A percentile compares a stretch with the other conserved stretches of the same genome.
Evolutionary conservation across 2,113 vertebrate species (phyloP).

Genomic region (Corythoichthys intestinalis): DNA sequence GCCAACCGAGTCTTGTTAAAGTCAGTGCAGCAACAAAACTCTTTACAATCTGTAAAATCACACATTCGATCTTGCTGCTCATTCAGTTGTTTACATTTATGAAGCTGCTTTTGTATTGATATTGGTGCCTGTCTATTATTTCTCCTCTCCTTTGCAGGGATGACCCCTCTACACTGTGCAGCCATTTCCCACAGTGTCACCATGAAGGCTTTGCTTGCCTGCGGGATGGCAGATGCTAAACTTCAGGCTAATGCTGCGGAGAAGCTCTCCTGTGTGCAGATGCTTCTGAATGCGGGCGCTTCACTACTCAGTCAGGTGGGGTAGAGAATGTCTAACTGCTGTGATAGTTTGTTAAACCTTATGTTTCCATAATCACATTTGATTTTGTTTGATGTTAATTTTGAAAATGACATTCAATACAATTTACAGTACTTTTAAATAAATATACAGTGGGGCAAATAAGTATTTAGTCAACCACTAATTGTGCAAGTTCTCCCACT

Average conservation of each 20-base stretch:
- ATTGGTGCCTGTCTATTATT: background rate
- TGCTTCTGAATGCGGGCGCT: constrained; percentile 75
- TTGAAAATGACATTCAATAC: background rate
- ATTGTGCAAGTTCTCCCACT: too few species aligned
- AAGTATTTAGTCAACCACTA: too few species aligned
- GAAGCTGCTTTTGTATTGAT: background rate
- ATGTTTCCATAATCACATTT: background rate
- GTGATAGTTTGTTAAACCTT: background rate
- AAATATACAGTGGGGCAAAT: too few species aligned
- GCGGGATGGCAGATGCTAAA: constrained; percentile 31
- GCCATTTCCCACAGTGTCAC: constrained; percentile 78
- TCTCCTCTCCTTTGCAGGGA: constrained; percentile 62
- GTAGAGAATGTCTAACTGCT: background rate
- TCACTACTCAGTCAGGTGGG: constrained; percentile 80
- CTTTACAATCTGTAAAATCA: too few species aligned
- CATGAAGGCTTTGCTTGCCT: constrained; percentile 58
- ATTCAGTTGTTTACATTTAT: background rate
- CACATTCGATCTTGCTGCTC: background rate
- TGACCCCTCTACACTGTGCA: constrained; percentile 85
- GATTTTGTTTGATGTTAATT: background rate
- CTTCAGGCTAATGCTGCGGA: constrained; percentile 59
- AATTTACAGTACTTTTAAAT: too few species aligned
- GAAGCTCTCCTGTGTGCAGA: constrained; percentile 74
- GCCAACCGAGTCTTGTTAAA: too few species aligned
- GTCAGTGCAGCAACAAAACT: too few species aligned